Base-by-base conservation (phyloP, 2,888 invertebrate species). In the Copidosoma aretas region DNA sequence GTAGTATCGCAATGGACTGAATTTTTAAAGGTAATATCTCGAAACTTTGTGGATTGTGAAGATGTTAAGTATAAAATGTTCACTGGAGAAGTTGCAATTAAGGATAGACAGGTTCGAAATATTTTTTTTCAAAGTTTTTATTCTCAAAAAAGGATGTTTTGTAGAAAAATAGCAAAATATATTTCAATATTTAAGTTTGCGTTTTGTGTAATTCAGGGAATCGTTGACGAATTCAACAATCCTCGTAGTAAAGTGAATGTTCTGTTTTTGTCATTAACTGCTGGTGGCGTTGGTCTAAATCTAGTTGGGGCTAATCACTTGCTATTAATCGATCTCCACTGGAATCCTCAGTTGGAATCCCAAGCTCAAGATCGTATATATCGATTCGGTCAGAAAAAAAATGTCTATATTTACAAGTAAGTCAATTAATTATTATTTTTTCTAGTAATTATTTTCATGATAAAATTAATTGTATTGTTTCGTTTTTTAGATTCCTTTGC, bases 231-330 rank as follows among this genome's bases (percentile, higher is more conserved):
- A 14, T 79, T 83, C 22, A 84, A 82, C 67, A 69, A 75, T 25
- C 61, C 49, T 21, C 10, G 66, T 41, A 60, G 67, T 1, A 57
- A 73, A 62, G 76, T 82, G 2, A 79, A 89, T 87, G 86, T 93
- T 70, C 86, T 98, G 84, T 84, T 98, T 53, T 86, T 98, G 0
- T 97, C 97, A 0, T 86, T 98, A 39, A 92, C 93, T 69, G 97
- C 98, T 53, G 98, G 97, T 58, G 98, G 97, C 32, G 96, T 97
- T 19, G 98, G 98, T 24, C 86, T 98, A 17, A 98, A 98, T 86
- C 87, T 98, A 64, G 88, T 93, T 67, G 98, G 97, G 1, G 98
- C 92, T 0, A 97, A 94, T 86, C 95, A 98, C 83, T 87, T 98
- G 58, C 88, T 97, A 41, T 85, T 98, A 43, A 84, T 96, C 24